Evolutionary conservation across 2,113 vertebrate species (phyloP).

Genomic region (Rhinolophus sinicus): DNA sequence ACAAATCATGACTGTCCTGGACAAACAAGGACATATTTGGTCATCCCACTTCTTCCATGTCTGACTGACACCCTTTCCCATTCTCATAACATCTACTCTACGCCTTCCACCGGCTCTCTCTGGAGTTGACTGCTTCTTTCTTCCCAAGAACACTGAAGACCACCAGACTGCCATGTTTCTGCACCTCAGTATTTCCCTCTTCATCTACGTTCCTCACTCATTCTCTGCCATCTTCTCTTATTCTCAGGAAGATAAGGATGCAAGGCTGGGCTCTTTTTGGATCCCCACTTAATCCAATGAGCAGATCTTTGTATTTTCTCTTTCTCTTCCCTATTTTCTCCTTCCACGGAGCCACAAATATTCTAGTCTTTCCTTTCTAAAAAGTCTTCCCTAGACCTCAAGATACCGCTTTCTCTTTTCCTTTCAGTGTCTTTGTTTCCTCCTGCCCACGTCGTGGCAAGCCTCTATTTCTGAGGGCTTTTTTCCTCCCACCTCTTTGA

Average conservation of each 20-base stretch:
- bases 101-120: not conserved
- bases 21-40: not conserved
- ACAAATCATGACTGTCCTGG: not conserved
- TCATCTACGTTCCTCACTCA: not conserved
- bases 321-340: not conserved
- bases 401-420: not conserved
- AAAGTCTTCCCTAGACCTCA: not conserved
- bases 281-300: not conserved
- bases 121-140: not conserved
- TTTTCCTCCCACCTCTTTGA: not conserved
- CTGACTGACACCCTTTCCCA: rapidly evolving
- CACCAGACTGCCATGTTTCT: not conserved
- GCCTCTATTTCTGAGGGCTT: not conserved
- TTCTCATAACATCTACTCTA: not conserved
- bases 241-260: not conserved
- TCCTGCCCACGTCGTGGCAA: not conserved
- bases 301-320: not conserved
- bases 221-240: not conserved
- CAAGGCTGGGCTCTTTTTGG: not conserved
- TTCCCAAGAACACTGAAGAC: not conserved
- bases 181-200: not conserved
- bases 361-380: not conserved
- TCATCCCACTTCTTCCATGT: not conserved
- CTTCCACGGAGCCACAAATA: not conserved
- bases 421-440: not conserved